These are phyloP conservation scores for Morpho helenor DNA, from an alignment of 2,888 invertebrate genomes.

Conservation along the genomic window DNA sequence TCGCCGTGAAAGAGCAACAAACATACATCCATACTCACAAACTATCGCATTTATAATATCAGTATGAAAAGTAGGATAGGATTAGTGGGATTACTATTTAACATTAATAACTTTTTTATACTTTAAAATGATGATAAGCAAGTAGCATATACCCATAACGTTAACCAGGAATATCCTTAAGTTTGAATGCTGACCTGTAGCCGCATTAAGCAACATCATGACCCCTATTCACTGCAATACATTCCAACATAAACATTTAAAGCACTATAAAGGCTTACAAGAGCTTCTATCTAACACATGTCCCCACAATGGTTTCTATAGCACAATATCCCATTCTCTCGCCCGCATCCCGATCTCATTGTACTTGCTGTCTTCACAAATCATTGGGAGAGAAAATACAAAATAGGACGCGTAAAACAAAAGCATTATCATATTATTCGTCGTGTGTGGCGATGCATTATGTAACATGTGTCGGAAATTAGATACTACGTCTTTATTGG, in stretches of 20 bases:
- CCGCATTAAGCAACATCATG: background rate
- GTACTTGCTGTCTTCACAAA: slow-evolving; percentile 72
- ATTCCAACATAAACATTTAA: slow-evolving; percentile 7
- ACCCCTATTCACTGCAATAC: slow-evolving; percentile 1
- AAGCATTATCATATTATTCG: slow-evolving; percentile 63
- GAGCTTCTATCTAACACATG: slow-evolving; percentile 32
- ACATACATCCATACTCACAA: too few relatives aligned
- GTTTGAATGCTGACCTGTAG: background rate
- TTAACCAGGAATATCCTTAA: too few relatives aligned
- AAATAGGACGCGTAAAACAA: slow-evolving; percentile 57
- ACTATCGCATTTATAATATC: too few relatives aligned
- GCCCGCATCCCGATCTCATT: slow-evolving; percentile 73
- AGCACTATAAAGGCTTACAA: slow-evolving; percentile 15
- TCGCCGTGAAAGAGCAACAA: too few relatives aligned
- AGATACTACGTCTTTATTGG: slow-evolving; percentile 50
- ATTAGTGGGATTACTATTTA: too few relatives aligned
- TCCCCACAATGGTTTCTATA: slow-evolving; percentile 52
- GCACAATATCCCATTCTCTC: slow-evolving; percentile 61
- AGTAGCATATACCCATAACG: too few relatives aligned
- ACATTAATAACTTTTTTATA: too few relatives aligned
- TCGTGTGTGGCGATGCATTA: slow-evolving; percentile 64
- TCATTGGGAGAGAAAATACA: slow-evolving; percentile 57
- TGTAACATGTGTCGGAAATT: slow-evolving; percentile 47
- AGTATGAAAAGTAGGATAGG: too few relatives aligned
- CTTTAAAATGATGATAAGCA: too few relatives aligned